Base-by-base conservation (phyloP, 30 jellyfish, hydroid and myxozoan species). In the Cassiopea andromeda region DNA sequence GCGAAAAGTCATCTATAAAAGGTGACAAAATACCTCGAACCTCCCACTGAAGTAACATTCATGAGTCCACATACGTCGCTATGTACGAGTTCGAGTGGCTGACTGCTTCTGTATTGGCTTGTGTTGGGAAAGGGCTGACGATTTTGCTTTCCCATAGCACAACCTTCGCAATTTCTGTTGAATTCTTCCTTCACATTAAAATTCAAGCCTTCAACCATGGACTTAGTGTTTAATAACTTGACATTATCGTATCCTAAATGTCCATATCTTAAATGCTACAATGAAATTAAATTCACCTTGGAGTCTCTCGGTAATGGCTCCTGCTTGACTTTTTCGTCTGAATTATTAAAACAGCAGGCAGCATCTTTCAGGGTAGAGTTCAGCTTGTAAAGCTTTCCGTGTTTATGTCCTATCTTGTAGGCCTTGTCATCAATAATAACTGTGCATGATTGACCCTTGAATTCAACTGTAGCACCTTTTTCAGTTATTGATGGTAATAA, bases 61-160 rank as follows among this genome's bases (percentile, higher is more conserved):
- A 87, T 76, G 4, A 91, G 91, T 1, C 94, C 94, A 87, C 94
- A 87, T 18, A 87, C 91, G 78, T 87, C 94, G 68, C 91, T 77
- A 74, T 76, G 90, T 1, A 87, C 45, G 5, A 77, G 78, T 38
- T 78, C 91, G 2, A 87, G 85, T 46, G 78, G 77, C 64, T 78
- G 78, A 48, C 72, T 12, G 44, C 60, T 61, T 6, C 49, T 77
- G 16, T 64, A 27, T 59, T 18, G 27, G 18, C 84, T 18, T n/a
- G 44, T 76, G 46, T 66, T 87, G 45, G 94, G 78, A 72, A 87
- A 87, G 2, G 90, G 84, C 47, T 87, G 43, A 2, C 90, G 60
- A 44, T 66, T 15, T 50, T 58, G 85, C 58, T 87, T 87, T 27
- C 94, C 94, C 59, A 64, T 7, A 1, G 94, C 94, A 78, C 94